phyloP scores from a whole-genome alignment of 1,140 invertebrate species.

The Ceratosolen fusciceps region DNA sequence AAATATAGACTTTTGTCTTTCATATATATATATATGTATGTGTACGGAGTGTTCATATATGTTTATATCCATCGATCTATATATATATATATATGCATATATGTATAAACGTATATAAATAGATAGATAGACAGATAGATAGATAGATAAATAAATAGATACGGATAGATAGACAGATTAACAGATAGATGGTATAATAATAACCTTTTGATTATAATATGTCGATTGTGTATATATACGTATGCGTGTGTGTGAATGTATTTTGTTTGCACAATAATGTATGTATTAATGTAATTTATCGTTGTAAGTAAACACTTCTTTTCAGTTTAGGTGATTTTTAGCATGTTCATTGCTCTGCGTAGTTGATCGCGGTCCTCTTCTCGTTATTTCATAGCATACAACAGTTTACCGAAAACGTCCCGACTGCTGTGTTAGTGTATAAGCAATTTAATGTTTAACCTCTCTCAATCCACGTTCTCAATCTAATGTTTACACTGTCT shows the following conservation, averaged over 20 bases:
- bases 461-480: too few species aligned
- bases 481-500: constrained; percentile 3
- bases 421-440: too few species aligned
- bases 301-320: background rate
- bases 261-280: constrained; percentile 27
- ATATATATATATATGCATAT: constrained; percentile 5
- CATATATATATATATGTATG: constrained; percentile 34
- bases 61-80: constrained; percentile 17
- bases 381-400: background rate
- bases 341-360: too few species aligned
- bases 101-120: too few species aligned
- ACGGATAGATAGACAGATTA: too few species aligned
- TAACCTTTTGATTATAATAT: too few species aligned
- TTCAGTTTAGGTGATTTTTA: too few species aligned
- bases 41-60: constrained; percentile 39
- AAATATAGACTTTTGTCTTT: constrained; percentile 47
- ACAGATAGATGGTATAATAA: too few species aligned
- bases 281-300: background rate
- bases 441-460: too few species aligned
- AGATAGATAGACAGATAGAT: too few species aligned
- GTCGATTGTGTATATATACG: background rate
- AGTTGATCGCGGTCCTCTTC: background rate
- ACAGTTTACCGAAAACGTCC: too few species aligned
- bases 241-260: constrained; percentile 43
- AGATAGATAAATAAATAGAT: too few species aligned